A percentile compares a stretch with the other conserved stretches of the same genome.
Conservation (phyloP, 2,888 invertebrate species). For the Dorcus parallelipipedus region DNA sequence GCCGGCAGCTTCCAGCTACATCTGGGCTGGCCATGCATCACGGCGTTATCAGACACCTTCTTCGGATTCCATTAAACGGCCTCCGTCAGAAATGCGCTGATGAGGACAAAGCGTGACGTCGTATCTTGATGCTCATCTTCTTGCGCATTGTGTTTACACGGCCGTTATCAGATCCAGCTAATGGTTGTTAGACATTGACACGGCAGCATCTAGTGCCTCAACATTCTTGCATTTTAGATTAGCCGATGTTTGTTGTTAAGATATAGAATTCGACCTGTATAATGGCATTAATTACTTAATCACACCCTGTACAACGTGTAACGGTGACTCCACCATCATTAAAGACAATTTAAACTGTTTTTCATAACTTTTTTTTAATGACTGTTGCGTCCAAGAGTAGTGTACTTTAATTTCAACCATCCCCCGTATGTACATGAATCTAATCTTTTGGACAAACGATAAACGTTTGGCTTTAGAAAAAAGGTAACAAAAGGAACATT, state of each 20-base stretch:
- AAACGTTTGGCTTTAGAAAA: no score
- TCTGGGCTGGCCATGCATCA: slow-evolving; percentile 22
- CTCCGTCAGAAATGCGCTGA: slow-evolving; percentile 17
- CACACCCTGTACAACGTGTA: no score
- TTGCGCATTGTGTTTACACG: slow-evolving; percentile 28
- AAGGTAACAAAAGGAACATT: no score
- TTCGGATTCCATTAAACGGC: slow-evolving; percentile 24
- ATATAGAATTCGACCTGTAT: no score
- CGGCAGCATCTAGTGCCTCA: slow-evolving; percentile 7
- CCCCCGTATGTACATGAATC: no score
- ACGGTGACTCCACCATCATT: no score
- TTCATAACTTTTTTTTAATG: no score
- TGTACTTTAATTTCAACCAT: no score
- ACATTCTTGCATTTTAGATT: slow-evolving; percentile 1
- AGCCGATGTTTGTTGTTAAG: not conserved
- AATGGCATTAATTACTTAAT: no score
- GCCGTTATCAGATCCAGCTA: slow-evolving; percentile 23
- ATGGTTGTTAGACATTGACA: slow-evolving; percentile 25
- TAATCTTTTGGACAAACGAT: no score
- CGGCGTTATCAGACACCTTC: slow-evolving; percentile 23
- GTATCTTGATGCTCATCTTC: slow-evolving; percentile 24
- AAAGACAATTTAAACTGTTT: no score
- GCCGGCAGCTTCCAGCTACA: slow-evolving; percentile 22
- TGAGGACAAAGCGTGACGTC: slow-evolving; percentile 21
- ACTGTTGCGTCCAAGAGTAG: no score